Evolutionary conservation across 2,888 invertebrate genomes (phyloP), one percentile per base, ranked within the genome.

Genomic region (Colletes collaris): DNA sequence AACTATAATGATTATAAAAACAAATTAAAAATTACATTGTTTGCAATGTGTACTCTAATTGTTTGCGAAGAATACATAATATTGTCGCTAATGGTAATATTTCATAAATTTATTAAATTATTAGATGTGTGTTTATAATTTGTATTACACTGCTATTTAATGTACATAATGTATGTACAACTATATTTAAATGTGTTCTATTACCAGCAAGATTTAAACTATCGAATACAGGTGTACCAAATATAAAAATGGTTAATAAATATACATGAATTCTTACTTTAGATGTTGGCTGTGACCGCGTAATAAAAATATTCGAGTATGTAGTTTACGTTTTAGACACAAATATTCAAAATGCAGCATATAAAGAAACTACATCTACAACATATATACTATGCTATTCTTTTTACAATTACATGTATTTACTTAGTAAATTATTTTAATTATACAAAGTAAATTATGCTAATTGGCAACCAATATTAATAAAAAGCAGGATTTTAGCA

Each of bases 211-310:
- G n/a, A 53, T 58, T 67, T 49, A 13, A 70, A 70, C 4, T 37
- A 65, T 63, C 46, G 35, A 37, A 76, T 71, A 37, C 27, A 71
- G 7, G 13, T 53, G 27, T 37, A 59, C 53, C 37, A 53, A 60
- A 71, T 27, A 46, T 62, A 50, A 76, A 64, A 73, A 62, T 46
- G 11, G 71, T 56, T n/a, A 46, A 79, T 67, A 69, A 70, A 74
- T 60, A 66, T 70, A 65, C 56, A 58, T 58, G 65, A 62, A 81
- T 40, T 78, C 68, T 86, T 87, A 75, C 68, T 86, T 87, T 87
- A 82, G 70, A 83, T 84, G 83, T 84, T 86, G 87, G 87, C 87
- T 87, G 87, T 87, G 88, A 88, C 82, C 56, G 76, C 64, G 67
- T 76, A 68, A 84, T 35, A 62, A 76, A 80, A 68, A 59, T 73